phyloP scores from a whole-genome alignment of 2,113 vertebrate genomes.

The Tetrax tetrax region DNA sequence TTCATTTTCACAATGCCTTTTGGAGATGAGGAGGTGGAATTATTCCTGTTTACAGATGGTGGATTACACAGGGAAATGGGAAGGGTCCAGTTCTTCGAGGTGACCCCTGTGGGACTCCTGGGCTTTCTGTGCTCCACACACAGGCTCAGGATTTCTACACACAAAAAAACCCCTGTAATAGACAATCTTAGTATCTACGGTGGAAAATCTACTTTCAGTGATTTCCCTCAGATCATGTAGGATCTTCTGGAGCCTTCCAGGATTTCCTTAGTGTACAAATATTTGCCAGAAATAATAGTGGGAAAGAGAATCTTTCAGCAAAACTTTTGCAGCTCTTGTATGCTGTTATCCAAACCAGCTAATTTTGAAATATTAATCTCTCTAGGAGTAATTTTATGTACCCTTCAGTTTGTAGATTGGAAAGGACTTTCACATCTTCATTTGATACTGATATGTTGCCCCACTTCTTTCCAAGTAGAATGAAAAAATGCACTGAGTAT shows the following conservation, averaged over 20 bases:
- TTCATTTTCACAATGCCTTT: background rate
- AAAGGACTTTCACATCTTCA: constrained; percentile 1
- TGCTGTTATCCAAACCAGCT: background rate
- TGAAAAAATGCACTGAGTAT: background rate
- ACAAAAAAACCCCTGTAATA: background rate
- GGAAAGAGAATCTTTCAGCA: background rate
- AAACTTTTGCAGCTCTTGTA: background rate
- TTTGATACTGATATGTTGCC: background rate
- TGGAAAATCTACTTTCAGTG: background rate
- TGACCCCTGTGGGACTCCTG: background rate
- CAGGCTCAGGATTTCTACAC: background rate
- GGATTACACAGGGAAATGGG: background rate
- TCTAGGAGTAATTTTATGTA: background rate
- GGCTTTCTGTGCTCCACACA: background rate
- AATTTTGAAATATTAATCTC: background rate
- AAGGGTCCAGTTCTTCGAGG: background rate
- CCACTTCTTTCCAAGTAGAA: background rate
- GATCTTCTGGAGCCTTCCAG: background rate
- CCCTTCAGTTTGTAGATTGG: background rate
- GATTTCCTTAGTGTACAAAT: background rate
- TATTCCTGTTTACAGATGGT: background rate
- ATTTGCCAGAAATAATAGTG: constrained; percentile 20
- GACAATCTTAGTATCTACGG: background rate
- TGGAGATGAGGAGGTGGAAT: background rate
- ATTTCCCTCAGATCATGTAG: background rate